These are phyloP conservation scores for Danionella cerebrum DNA, from an alignment of 2,113 vertebrate species.

Conservation along the genomic window DNA sequence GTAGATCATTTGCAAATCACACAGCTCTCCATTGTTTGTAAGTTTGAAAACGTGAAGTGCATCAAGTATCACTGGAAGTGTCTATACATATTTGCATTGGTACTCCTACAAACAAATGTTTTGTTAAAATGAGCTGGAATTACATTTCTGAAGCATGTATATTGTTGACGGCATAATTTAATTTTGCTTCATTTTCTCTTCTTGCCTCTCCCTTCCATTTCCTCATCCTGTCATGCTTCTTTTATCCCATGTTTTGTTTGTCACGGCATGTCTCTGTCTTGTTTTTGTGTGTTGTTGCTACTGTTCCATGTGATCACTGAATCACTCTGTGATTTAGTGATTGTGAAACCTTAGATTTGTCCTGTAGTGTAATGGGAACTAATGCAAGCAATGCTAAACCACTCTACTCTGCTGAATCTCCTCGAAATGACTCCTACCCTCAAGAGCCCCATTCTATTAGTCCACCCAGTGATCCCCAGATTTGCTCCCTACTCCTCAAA, in stretches of 20 bases:
- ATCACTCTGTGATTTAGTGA: slow-evolving; percentile 7
- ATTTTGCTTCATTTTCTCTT: not conserved
- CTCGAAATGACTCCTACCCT: not conserved
- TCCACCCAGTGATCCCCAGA: not conserved
- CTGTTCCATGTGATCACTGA: not conserved
- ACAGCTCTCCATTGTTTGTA: no score
- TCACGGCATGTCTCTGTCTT: not conserved
- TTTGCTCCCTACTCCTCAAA: not conserved
- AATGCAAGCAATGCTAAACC: not conserved
- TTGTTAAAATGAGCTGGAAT: no score
- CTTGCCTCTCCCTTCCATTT: not conserved
- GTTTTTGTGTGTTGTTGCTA: not conserved
- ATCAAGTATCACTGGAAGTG: no score
- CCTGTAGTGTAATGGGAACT: not conserved
- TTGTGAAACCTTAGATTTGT: not conserved
- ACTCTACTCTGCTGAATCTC: not conserved
- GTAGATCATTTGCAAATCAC: no score
- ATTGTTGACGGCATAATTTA: not conserved
- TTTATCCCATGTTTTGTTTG: not conserved
- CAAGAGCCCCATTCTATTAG: not conserved
- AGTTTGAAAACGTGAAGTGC: no score
- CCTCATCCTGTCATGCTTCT: not conserved
- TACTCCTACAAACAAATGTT: no score
- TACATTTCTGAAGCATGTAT: no score
- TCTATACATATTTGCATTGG: no score